phyloP scores from a whole-genome alignment of 2,888 invertebrate genomes.

The Amphipoea oculea region DNA sequence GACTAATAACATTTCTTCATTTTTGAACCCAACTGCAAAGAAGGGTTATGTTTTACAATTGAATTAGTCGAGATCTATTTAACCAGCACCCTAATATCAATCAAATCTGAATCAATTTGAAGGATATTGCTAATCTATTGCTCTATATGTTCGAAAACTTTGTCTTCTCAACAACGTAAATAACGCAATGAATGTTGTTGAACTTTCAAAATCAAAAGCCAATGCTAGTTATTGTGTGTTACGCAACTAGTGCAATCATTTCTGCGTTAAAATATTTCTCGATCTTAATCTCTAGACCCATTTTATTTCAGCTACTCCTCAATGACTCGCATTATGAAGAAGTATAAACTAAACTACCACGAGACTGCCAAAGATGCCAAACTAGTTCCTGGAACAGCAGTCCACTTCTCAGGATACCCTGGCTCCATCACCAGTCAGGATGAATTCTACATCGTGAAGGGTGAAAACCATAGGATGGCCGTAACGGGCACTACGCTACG shows the following conservation, averaged over 20 bases:
- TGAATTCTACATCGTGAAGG: constrained; percentile 94
- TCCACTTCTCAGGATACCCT: constrained; percentile 96
- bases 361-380: constrained; percentile 87
- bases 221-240: background rate
- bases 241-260: background rate
- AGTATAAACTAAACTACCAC: constrained; percentile 95
- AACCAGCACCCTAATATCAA: background rate
- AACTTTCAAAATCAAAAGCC: background rate
- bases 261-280: background rate
- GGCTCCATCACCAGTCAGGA: constrained; percentile 95
- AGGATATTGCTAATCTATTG: background rate
- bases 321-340: constrained; percentile 96
- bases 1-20: background rate
- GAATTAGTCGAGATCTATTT: background rate
- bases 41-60: background rate
- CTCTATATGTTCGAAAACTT: background rate
- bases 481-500: constrained; percentile 95
- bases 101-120: background rate
- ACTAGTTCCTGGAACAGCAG: constrained; percentile 92
- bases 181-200: background rate
- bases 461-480: constrained; percentile 90
- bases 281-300: background rate
- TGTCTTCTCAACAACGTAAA: background rate
- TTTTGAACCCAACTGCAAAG: background rate
- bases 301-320: constrained; percentile 91